A percentile compares a stretch with the other conserved stretches of the same genome.
Evolutionary conservation across 2,888 invertebrate species (phyloP).

Genomic region (Calephelis perditalis): DNA sequence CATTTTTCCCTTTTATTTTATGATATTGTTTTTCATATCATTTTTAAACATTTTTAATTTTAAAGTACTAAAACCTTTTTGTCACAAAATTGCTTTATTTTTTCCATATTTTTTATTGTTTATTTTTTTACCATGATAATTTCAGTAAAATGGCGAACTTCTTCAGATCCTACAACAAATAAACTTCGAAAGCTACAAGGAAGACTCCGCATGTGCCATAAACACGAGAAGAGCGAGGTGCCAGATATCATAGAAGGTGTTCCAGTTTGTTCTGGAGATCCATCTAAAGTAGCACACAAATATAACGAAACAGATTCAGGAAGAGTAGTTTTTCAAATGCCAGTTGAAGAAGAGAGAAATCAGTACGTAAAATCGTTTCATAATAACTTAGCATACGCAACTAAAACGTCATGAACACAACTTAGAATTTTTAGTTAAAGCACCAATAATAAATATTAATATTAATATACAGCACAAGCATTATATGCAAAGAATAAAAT

Average conservation of each 20-base stretch:
- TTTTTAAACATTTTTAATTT: too few species aligned
- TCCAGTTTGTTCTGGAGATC: constrained; percentile 64
- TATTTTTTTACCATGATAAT: constrained; percentile 16
- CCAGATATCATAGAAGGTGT: constrained; percentile 75
- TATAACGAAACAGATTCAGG: constrained; percentile 44
- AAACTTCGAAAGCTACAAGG: constrained; percentile 58
- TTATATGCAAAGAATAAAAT: background rate
- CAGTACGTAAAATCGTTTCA: constrained; percentile 39
- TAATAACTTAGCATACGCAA: background rate
- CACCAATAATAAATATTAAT: background rate
- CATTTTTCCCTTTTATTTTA: too few species aligned
- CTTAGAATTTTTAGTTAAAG: background rate
- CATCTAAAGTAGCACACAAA: constrained; percentile 46
- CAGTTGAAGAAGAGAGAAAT: constrained; percentile 51
- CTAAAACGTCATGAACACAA: background rate
- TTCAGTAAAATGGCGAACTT: constrained; percentile 59
- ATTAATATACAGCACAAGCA: background rate
- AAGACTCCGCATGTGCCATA: constrained; percentile 58
- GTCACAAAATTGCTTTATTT: constrained; percentile 3
- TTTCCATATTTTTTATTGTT: constrained; percentile 8
- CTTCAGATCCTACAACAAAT: constrained; percentile 57
- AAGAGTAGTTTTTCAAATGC: constrained; percentile 58
- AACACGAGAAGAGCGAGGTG: constrained; percentile 69
- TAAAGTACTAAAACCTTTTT: too few species aligned
- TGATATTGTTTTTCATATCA: too few species aligned